Percentiles rank a stretch among this genome's conserved stretches.
Evolutionary conservation across 37 sponge, comb jelly and placozoan genomes (phyloP).

Genomic region (Diacarnus erythraeanus): DNA sequence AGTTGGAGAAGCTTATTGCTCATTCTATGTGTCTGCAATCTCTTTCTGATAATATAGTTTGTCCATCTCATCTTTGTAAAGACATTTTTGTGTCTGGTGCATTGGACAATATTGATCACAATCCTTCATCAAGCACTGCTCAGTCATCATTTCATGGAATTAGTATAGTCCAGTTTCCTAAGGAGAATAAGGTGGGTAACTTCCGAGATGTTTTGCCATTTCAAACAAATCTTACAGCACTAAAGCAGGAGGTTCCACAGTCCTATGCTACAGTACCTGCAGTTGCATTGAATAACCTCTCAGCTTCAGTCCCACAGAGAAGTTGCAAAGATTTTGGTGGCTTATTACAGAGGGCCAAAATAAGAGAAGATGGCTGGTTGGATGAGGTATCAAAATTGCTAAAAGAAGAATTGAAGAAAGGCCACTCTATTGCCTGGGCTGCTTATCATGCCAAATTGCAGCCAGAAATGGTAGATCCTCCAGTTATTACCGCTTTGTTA

Average conservation of each 20-base stretch:
- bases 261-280: neutral
- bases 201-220: neutral
- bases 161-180: neutral
- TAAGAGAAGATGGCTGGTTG: neutral
- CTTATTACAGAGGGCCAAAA: neutral
- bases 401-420: neutral
- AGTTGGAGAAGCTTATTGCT: neutral
- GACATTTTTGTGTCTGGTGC: neutral
- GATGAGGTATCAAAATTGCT: neutral
- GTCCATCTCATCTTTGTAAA: neutral
- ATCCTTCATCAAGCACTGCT: neutral
- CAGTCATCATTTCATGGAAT: slow-evolving; percentile 2
- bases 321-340: neutral
- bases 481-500: neutral
- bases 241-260: neutral
- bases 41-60: neutral
- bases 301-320: neutral
- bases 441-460: neutral
- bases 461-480: neutral
- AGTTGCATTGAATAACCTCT: neutral
- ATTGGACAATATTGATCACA: slow-evolving; percentile 2
- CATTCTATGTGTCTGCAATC: neutral
- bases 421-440: neutral
- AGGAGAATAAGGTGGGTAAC: neutral
- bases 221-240: no score